Evolutionary conservation across 2,888 invertebrate genomes (phyloP), one percentile per base, ranked within the genome.

Genomic region (Torymus tubicola): DNA sequence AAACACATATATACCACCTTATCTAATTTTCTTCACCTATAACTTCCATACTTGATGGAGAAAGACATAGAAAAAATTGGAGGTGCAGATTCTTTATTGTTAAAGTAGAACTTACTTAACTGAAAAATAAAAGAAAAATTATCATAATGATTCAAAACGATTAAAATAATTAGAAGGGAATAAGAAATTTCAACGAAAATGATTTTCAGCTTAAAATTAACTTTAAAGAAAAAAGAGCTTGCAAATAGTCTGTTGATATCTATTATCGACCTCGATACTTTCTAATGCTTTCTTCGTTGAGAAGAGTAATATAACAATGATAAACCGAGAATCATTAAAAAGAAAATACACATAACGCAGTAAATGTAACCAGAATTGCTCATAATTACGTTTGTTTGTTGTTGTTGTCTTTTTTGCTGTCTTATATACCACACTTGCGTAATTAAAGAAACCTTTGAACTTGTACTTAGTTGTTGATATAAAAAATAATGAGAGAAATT

Each of bases 381-480:
- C 60, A 60, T 70, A 60, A 16, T 31, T 50, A 57, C 42, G 70
- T 65, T 50, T 70, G 31, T 69, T 69, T 69, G 70, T 14, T 70
- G 70, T 70, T 70, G 70, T 69, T 58, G 42, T 42, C 60, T 69
- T 69, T 69, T 58, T 24, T 50, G 42, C 57, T 69, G 57, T 69
- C 52, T 68, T 67, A 58, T 57, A 70, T 70, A 70, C 16, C n/a
- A 58, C 11, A 60, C 70, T 50, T 60, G 60, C 16, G 70, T 60
- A 70, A 50, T 58, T 58, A 58, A 42, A 42, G 58, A 14, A 14
- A 68, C 13, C 12, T 53, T 55, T 21, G 5, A 42, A 42, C 42
- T 42, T 42, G 42, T 42, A 42, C 42, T 42, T 42, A 11, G 16
- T 58, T 58, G 18, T 58, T 58, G 8, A 58, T 18, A 58, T 18